These are phyloP conservation scores for Chloroceryle inda DNA, from an alignment of 2,797 vertebrate species.

Conservation along the genomic window DNA sequence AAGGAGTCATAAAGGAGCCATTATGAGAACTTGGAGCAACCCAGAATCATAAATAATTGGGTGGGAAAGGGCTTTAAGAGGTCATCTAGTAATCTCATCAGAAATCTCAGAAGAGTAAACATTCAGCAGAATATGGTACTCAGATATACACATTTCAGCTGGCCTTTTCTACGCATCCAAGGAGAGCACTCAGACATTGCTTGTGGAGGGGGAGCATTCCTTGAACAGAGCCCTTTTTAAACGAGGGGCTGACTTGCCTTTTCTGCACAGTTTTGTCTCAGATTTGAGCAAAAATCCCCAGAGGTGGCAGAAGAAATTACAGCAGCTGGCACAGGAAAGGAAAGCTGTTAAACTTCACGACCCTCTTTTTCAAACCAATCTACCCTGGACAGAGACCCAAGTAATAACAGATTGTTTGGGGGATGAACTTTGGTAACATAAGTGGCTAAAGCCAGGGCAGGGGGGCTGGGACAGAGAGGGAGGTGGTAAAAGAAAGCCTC, in stretches of 20 bases:
- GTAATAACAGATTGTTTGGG: neutral
- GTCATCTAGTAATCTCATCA: conserved; percentile 62
- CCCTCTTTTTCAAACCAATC: conserved; percentile 8
- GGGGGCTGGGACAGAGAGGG: neutral
- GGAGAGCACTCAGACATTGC: neutral
- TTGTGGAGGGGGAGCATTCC: neutral
- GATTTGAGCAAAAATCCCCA: neutral
- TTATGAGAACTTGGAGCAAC: conserved; percentile 52
- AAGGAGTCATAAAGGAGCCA: conserved; percentile 62
- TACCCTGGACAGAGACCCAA: conserved; percentile 2
- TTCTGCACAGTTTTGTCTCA: neutral
- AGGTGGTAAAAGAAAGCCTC: neutral
- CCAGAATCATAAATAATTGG: conserved; percentile 61
- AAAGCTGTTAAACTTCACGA: conserved; percentile 25
- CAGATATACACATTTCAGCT: conserved; percentile 2
- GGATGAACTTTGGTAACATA: neutral
- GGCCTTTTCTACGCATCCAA: neutral
- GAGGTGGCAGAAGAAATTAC: conserved; percentile 38
- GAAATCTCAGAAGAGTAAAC: conserved; percentile 46
- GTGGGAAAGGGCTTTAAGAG: conserved; percentile 67
- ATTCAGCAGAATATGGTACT: conserved; percentile 30
- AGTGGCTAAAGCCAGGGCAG: accelerated
- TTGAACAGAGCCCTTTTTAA: neutral
- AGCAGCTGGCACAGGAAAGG: conserved; percentile 20
- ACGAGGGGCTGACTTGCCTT: neutral